These are phyloP conservation scores for Thaleichthys pacificus DNA, from an alignment of 2,797 vertebrate species.

Conservation along the genomic window DNA sequence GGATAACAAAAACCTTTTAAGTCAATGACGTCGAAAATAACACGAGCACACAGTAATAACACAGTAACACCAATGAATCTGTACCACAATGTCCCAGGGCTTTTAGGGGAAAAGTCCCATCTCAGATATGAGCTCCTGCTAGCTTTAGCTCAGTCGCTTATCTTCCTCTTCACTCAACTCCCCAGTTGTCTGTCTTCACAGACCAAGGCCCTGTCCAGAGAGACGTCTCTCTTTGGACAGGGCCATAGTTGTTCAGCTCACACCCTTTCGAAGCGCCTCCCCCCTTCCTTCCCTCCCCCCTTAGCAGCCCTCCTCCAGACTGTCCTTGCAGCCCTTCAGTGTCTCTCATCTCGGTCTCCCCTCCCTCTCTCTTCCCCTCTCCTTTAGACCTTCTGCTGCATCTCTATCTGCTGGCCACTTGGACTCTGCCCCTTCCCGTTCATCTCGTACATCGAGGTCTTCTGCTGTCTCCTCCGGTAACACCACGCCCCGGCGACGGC, in stretches of 20 bases:
- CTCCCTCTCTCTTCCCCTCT: conserved; percentile 30
- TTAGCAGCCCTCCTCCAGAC: not conserved
- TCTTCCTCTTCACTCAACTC: conserved; percentile 5
- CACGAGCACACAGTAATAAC: conserved; percentile 17
- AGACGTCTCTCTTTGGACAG: conserved; percentile 8
- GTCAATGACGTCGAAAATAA: conserved; percentile 33
- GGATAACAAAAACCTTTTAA: conserved; percentile 23
- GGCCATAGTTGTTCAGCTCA: conserved; percentile 8
- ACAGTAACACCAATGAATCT: conserved; percentile 36
- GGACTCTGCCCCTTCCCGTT: conserved; percentile 83
- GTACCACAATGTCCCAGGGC: conserved; percentile 53
- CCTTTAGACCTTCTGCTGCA: conserved; percentile 91
- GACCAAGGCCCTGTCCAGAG: conserved; percentile 27
- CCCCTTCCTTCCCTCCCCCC: conserved; percentile 7
- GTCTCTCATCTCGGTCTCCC: conserved; percentile 14
- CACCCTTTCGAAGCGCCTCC: conserved; percentile 2
- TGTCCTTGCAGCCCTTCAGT: conserved; percentile 13
- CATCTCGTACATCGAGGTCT: conserved; percentile 90
- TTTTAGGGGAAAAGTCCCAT: conserved; percentile 45
- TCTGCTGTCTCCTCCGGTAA: conserved; percentile 85
- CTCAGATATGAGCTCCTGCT: conserved; percentile 44
- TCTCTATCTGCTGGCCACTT: conserved; percentile 90
- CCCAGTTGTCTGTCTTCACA: conserved; percentile 31
- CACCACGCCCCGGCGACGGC: conserved; percentile 82
- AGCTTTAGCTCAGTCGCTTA: conserved; percentile 40